Percentiles rank a stretch among this genome's conserved stretches.
Conservation (phyloP, 2,797 vertebrate species). For the Notoglanidium macrostoma region DNA sequence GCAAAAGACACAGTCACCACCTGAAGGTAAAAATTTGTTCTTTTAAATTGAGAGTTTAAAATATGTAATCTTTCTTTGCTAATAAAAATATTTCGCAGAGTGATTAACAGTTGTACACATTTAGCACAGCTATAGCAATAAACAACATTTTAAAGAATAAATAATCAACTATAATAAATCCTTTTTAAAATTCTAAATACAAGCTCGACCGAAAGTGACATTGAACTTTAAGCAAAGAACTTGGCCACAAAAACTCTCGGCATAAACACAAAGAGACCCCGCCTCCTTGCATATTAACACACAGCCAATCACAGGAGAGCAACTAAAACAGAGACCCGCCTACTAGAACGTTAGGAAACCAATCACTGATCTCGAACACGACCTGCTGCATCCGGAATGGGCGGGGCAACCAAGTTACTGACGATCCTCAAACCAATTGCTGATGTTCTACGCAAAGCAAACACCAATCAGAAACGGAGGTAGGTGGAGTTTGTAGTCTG, state of each 20-base stretch:
- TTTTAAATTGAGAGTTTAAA: neutral
- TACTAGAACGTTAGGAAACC: neutral
- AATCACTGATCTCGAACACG: constrained; percentile 12
- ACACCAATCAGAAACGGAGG: constrained; percentile 27
- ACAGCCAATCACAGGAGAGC: neutral
- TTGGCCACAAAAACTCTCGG: neutral
- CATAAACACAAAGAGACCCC: constrained; percentile 30
- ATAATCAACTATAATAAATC: neutral
- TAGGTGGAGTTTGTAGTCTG: constrained; percentile 13
- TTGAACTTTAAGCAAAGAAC: constrained; percentile 33
- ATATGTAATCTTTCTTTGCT: neutral
- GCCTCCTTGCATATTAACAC: constrained; percentile 3
- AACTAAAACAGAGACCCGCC: neutral
- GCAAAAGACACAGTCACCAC: neutral
- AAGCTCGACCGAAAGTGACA: neutral
- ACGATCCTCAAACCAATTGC: neutral
- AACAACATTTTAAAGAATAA: neutral
- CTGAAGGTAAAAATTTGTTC: neutral
- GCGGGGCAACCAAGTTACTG: neutral
- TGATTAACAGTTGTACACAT: neutral
- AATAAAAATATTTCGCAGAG: neutral
- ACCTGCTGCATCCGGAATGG: constrained; percentile 24
- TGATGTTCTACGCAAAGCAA: neutral
- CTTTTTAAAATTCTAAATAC: neutral
- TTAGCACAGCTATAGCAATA: neutral